phyloP scores from a whole-genome alignment of 2,888 invertebrate genomes.

The Salticus scenicus region DNA sequence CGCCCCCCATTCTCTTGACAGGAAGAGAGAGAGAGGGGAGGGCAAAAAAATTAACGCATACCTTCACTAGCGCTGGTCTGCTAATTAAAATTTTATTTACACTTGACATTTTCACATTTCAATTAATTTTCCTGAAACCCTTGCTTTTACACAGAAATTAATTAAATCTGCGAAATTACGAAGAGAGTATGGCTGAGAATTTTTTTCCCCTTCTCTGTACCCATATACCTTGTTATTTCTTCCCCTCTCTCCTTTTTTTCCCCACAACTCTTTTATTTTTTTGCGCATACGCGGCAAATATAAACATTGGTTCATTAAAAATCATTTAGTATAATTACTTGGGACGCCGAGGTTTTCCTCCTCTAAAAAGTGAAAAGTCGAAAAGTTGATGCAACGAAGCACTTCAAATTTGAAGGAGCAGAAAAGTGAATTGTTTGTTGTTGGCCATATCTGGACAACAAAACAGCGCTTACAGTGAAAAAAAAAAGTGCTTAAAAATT shows the following conservation, averaged over 20 bases:
- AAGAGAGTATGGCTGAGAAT: conserved; percentile 31
- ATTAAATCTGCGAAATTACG: conserved; percentile 70
- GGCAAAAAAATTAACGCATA: conserved; percentile 64
- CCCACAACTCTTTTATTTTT: background rate
- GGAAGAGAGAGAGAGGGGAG: conserved; percentile 30
- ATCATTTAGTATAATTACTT: conserved; percentile 69
- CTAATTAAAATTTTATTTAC: conserved; percentile 71
- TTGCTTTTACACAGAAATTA: conserved; percentile 66
- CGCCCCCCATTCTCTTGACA: conserved; percentile 55
- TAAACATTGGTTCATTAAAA: conserved; percentile 69
- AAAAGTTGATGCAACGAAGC: conserved; percentile 30
- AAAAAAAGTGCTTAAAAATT: conserved; percentile 21
- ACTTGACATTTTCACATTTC: conserved; percentile 70
- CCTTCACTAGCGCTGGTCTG: conserved; percentile 53
- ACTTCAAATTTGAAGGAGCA: conserved; percentile 7
- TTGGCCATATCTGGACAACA: conserved; percentile 33
- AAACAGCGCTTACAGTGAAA: background rate
- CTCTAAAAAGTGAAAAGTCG: background rate
- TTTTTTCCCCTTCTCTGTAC: conserved; percentile 19
- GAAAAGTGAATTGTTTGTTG: conserved; percentile 53
- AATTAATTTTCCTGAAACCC: conserved; percentile 68
- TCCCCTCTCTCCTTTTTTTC: conserved; percentile 23
- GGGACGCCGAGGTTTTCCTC: conserved; percentile 35
- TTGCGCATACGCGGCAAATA: conserved; percentile 44
- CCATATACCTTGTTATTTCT: conserved; percentile 30